phyloP scores from a whole-genome alignment of 2,797 vertebrate genomes.

The Platyrinchus mystaceus region DNA sequence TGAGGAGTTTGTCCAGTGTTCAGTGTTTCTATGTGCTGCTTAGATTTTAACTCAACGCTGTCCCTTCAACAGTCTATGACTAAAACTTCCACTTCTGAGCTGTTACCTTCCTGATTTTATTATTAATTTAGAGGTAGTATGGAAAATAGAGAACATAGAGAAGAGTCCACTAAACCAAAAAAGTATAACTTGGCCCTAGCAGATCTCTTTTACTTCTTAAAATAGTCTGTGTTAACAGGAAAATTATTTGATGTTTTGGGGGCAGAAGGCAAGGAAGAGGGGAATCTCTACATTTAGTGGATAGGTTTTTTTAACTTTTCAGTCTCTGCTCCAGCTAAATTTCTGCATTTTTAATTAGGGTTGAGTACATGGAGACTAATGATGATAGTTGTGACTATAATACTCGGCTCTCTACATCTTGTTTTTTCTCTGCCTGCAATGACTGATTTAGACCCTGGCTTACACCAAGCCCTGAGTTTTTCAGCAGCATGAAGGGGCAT shows the following conservation, averaged over 20 bases:
- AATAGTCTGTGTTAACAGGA: background rate
- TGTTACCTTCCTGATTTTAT: background rate
- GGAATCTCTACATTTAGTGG: background rate
- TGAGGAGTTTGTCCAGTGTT: background rate
- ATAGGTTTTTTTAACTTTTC: background rate
- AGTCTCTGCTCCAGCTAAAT: background rate
- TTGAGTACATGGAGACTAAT: background rate
- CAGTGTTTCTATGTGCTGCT: background rate
- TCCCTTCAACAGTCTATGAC: background rate
- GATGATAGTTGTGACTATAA: background rate
- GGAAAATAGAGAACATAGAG: background rate
- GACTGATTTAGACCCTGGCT: background rate
- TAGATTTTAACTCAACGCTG: background rate
- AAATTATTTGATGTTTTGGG: background rate
- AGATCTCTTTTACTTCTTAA: background rate
- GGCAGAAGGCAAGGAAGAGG: background rate
- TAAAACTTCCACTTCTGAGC: background rate
- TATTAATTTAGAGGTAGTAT: background rate
- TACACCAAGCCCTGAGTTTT: background rate
- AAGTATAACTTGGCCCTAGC: background rate
- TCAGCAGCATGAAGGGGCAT: background rate
- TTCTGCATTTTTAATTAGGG: background rate
- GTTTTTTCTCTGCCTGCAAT: background rate
- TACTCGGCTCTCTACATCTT: background rate
- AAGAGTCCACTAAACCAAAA: background rate